Conservation (phyloP, 2,113 vertebrate genomes). For the Micronycteris hirsuta region DNA sequence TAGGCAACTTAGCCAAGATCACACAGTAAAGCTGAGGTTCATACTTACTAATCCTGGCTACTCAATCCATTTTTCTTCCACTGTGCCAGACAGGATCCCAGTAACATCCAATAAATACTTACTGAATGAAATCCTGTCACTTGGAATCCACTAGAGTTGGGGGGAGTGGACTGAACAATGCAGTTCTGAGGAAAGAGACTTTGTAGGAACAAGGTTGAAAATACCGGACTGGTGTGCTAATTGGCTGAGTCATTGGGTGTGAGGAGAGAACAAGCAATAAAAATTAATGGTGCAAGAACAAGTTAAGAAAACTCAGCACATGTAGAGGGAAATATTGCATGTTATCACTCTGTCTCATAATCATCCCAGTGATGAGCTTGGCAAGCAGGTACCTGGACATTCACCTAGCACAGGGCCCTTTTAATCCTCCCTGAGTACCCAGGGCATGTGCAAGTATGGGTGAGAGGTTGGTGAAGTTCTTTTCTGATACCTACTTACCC, state of each 20-base stretch:
- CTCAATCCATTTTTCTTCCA: not conserved
- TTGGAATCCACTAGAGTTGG: not conserved
- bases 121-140: not conserved
- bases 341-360: not conserved
- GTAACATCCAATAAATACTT: not conserved
- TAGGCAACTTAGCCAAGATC: not conserved
- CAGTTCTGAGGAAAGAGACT: not conserved
- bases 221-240: not conserved
- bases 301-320: not conserved
- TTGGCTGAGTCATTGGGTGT: not conserved
- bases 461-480: not conserved
- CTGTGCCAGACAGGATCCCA: not conserved
- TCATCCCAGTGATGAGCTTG: not conserved
- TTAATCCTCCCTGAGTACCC: not conserved
- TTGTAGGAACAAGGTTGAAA: not conserved
- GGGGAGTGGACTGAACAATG: not conserved
- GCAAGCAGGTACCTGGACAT: not conserved
- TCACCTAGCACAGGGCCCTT: not conserved
- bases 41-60: not conserved
- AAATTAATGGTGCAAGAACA: constrained; percentile 36
- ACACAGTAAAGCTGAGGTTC: not conserved
- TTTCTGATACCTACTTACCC: not conserved
- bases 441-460: not conserved
- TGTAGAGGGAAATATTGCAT: not conserved
- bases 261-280: constrained; percentile 23